Conservation (phyloP, 2,888 invertebrate genomes). For the Hipparchia sbordonii region DNA sequence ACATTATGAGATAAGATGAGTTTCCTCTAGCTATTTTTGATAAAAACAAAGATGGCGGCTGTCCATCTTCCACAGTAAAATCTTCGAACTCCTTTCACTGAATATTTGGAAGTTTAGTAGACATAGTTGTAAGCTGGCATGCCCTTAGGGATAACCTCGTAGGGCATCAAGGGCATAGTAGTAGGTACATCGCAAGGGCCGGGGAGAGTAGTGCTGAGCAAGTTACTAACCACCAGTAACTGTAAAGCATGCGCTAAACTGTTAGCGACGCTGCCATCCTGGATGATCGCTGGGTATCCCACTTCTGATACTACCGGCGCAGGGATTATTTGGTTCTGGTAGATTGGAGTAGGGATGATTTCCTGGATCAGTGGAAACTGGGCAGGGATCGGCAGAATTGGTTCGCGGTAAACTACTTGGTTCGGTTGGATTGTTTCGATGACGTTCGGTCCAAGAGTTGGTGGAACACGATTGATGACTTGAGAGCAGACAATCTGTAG, state of each 20-base stretch:
- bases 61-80: no score
- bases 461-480: slow-evolving; percentile 54
- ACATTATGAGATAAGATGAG: no score
- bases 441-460: slow-evolving; percentile 47
- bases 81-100: no score
- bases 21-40: no score
- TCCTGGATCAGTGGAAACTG: slow-evolving; percentile 31
- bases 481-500: slow-evolving; percentile 56
- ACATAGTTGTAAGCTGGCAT: slow-evolving; percentile 38
- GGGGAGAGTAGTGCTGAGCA: slow-evolving; percentile 62
- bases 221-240: slow-evolving; percentile 65
- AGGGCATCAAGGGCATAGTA: slow-evolving; percentile 11
- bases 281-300: slow-evolving; percentile 53
- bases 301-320: slow-evolving; percentile 33
- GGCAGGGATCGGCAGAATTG: slow-evolving; percentile 36
- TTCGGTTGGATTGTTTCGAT: slow-evolving; percentile 43
- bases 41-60: no score
- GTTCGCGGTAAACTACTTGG: slow-evolving; percentile 48
- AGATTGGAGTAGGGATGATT: slow-evolving; percentile 36
- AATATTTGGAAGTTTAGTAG: slow-evolving; percentile 27
- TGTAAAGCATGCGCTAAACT: slow-evolving; percentile 69
- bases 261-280: slow-evolving; percentile 68
- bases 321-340: slow-evolving; percentile 34
- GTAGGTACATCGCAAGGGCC: slow-evolving; percentile 38
- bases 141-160: slow-evolving; percentile 23